Percentiles rank a stretch among this genome's conserved stretches.
phyloP scores from a whole-genome alignment of 1,140 invertebrate species.

The Drosophila subpulchrella region DNA sequence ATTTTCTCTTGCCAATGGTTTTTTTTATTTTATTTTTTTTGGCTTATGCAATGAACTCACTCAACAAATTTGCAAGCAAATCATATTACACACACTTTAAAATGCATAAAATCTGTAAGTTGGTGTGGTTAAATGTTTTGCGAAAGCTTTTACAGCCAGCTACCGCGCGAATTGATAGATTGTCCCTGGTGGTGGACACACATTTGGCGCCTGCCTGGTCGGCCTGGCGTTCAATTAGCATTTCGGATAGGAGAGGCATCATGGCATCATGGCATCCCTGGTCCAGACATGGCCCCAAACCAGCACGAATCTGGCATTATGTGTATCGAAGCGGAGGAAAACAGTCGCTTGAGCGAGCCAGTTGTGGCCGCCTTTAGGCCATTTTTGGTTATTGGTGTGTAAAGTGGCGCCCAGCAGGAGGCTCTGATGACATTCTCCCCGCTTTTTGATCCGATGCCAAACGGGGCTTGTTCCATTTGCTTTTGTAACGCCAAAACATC shows the following conservation, averaged over 20 bases:
- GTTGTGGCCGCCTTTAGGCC: slow-evolving; percentile 32
- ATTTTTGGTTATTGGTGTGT: slow-evolving; percentile 47
- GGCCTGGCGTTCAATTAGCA: slow-evolving; percentile 65
- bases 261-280: slow-evolving; percentile 11
- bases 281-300: slow-evolving; percentile 48
- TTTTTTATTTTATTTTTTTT: slow-evolving; percentile 28
- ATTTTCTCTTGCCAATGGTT: slow-evolving; percentile 33
- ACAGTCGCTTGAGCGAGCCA: slow-evolving; percentile 16
- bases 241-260: slow-evolving; percentile 35
- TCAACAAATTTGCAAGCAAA: slow-evolving; percentile 74
- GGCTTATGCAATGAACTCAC: slow-evolving; percentile 60
- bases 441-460: slow-evolving; percentile 12
- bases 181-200: slow-evolving; percentile 30
- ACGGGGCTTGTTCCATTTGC: slow-evolving; percentile 1
- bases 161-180: slow-evolving; percentile 62
- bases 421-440: slow-evolving; percentile 56
- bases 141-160: slow-evolving; percentile 4
- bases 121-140: slow-evolving; percentile 4
- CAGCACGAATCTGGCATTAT: slow-evolving; percentile 59
- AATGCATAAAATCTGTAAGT: slow-evolving; percentile 33
- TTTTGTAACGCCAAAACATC: not conserved
- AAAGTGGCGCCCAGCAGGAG: slow-evolving; percentile 40
- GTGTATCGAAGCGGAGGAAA: slow-evolving; percentile 12
- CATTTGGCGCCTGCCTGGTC: slow-evolving; percentile 59
- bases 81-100: slow-evolving; percentile 69